phyloP scores from a whole-genome alignment of 1,140 invertebrate genomes.

The Cyclina sinensis region DNA sequence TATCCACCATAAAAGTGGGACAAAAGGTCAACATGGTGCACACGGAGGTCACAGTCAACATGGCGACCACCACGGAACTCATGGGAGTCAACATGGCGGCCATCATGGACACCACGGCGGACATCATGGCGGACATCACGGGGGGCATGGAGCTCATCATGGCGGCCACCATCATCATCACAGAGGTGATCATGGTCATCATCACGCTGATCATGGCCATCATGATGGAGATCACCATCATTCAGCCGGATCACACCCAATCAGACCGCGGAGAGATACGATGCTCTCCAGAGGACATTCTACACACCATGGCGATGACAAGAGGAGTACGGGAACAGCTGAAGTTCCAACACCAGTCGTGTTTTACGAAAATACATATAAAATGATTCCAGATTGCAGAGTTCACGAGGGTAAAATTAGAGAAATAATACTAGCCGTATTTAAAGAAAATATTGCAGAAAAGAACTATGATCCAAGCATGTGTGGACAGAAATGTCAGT shows the following conservation, averaged over 20 bases:
- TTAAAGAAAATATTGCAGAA: constrained; percentile 76
- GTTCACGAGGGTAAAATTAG: constrained; percentile 72
- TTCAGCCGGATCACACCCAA: constrained; percentile 58
- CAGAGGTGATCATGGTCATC: constrained; percentile 46
- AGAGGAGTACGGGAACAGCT: constrained; percentile 68
- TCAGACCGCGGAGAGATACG: constrained; percentile 66
- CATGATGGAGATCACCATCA: constrained; percentile 48
- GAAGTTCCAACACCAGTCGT: constrained; percentile 60
- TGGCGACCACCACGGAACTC: constrained; percentile 44
- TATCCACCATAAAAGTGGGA: background rate
- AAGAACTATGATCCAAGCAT: constrained; percentile 72
- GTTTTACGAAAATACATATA: constrained; percentile 82
- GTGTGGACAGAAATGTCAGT: constrained; percentile 73
- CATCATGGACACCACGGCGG: background rate
- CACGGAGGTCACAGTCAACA: constrained; percentile 8
- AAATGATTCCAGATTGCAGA: constrained; percentile 77
- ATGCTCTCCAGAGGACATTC: constrained; percentile 56
- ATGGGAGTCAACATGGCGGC: constrained; percentile 8
- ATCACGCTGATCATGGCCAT: constrained; percentile 47
- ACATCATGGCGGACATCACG: constrained; percentile 40
- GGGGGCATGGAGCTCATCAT: background rate
- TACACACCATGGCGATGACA: constrained; percentile 69
- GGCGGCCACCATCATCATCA: constrained; percentile 38
- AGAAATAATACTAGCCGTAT: constrained; percentile 75
- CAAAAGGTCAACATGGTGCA: constrained; percentile 6